These are phyloP conservation scores for Ectropis grisescens DNA, from an alignment of 1,140 invertebrate genomes.

Conservation along the genomic window DNA sequence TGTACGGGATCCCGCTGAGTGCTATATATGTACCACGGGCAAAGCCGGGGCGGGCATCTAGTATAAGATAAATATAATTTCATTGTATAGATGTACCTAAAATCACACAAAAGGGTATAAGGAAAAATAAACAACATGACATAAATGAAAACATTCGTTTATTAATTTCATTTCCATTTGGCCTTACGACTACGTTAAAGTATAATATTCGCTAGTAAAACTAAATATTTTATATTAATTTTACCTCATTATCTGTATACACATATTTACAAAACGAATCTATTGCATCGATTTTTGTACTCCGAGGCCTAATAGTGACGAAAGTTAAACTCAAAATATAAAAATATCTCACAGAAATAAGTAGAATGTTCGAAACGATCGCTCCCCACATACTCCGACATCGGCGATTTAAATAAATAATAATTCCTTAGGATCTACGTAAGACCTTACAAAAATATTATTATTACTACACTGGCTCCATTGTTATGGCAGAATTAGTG, in stretches of 20 bases:
- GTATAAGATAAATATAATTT: too few species aligned
- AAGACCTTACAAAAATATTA: conserved; percentile 3
- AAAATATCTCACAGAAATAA: conserved; percentile 21
- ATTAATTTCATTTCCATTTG: too few species aligned
- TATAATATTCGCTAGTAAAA: too few species aligned
- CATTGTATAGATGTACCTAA: too few species aligned
- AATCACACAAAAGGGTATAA: too few species aligned
- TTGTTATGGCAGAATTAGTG: conserved; percentile 24
- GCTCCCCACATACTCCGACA: conserved; percentile 6
- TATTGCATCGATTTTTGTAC: conserved; percentile 37
- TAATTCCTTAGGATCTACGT: conserved; percentile 26
- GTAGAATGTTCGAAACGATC: conserved; percentile 9
- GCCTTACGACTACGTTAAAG: too few species aligned
- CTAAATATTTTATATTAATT: conserved; percentile 25
- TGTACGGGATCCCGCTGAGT: too few species aligned
- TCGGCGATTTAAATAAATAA: conserved; percentile 44
- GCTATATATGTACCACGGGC: too few species aligned
- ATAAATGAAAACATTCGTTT: too few species aligned
- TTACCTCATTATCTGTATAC: conserved; percentile 44
- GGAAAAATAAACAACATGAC: too few species aligned
- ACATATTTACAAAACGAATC: conserved; percentile 61
- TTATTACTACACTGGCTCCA: conserved; percentile 37
- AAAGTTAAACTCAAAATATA: conserved; percentile 10
- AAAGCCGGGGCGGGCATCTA: too few species aligned
- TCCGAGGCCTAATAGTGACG: conserved; percentile 14